Conservation (phyloP, 2,888 invertebrate species). For the Sinohyriopsis cumingii region DNA sequence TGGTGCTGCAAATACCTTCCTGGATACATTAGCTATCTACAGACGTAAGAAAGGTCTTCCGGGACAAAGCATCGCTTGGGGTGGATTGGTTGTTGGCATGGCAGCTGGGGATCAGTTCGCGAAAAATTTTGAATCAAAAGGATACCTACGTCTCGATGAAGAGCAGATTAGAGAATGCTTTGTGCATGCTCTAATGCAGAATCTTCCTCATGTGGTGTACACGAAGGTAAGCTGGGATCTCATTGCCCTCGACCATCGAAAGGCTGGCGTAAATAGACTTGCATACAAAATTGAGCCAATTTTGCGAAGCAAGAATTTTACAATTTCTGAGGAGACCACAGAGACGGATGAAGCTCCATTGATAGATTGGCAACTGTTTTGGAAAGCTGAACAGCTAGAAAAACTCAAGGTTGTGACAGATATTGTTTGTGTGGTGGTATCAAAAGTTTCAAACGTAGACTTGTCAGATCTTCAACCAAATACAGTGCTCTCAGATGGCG, state of each 20-base stretch:
- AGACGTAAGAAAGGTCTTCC: slow-evolving; percentile 37
- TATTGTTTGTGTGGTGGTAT: no score
- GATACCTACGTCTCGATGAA: slow-evolving; percentile 12
- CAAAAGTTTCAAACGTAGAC: no score
- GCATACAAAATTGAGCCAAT: no score
- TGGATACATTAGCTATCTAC: slow-evolving; percentile 52
- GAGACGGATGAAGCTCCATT: slow-evolving; percentile 7
- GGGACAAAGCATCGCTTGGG: slow-evolving; percentile 59
- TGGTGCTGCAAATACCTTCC: slow-evolving; percentile 56
- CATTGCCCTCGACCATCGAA: slow-evolving; percentile 9
- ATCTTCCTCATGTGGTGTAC: slow-evolving; percentile 29
- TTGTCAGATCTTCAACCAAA: no score
- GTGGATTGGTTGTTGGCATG: slow-evolving; percentile 53
- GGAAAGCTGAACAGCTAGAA: no score
- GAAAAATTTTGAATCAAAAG: slow-evolving; percentile 14
- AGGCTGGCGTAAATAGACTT: no score
- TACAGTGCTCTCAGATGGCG: no score
- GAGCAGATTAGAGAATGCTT: slow-evolving; percentile 28
- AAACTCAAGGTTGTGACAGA: no score
- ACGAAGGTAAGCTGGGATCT: slow-evolving; percentile 38
- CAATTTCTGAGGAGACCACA: no score
- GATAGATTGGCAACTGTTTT: slow-evolving; percentile 8
- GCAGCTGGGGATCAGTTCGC: slow-evolving; percentile 23
- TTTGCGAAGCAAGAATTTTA: no score
- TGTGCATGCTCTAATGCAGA: slow-evolving; percentile 31